Percentiles rank a stretch among this genome's conserved stretches.
These are phyloP conservation scores for Amia ocellicauda DNA, from an alignment of 2,113 vertebrate species.

Conservation along the genomic window DNA sequence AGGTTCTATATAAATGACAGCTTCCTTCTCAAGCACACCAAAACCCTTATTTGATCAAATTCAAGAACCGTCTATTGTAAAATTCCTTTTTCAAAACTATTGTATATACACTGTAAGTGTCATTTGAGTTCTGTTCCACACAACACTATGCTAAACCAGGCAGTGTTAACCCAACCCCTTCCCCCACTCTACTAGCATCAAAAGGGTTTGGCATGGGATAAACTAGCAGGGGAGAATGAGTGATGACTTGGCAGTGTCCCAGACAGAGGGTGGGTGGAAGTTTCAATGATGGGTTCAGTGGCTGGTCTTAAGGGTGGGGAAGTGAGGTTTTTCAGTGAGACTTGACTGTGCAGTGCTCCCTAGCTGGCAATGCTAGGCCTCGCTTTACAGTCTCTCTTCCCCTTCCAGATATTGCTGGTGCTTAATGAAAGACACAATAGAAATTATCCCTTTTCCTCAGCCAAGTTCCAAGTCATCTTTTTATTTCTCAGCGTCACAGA, in stretches of 20 bases:
- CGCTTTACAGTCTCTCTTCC: neutral
- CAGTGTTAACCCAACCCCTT: constrained; percentile 37
- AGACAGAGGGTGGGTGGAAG: constrained; percentile 48
- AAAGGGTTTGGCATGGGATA: constrained; percentile 3
- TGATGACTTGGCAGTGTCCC: constrained; percentile 47
- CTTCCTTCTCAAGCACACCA: too few relatives aligned
- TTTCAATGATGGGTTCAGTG: constrained; percentile 54
- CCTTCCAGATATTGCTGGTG: constrained; percentile 18
- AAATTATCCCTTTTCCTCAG: neutral
- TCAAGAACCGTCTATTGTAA: too few relatives aligned
- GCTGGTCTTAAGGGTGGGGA: constrained; percentile 35
- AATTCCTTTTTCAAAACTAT: too few relatives aligned
- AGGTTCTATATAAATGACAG: too few relatives aligned
- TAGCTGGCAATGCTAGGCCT: neutral
- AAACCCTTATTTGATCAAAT: too few relatives aligned
- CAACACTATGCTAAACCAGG: constrained; percentile 5
- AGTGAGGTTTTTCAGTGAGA: constrained; percentile 38
- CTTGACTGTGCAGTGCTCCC: constrained; percentile 11
- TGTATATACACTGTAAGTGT: too few relatives aligned
- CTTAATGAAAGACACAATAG: constrained; percentile 3
- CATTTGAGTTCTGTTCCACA: neutral
- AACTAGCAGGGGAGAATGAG: constrained; percentile 32
- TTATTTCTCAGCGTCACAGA: neutral
- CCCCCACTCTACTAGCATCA: constrained; percentile 42
- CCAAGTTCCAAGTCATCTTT: neutral